Percentiles rank a stretch among this genome's conserved stretches.
Evolutionary conservation across 2,797 vertebrate species (phyloP).

Genomic region (Anas capensis): DNA sequence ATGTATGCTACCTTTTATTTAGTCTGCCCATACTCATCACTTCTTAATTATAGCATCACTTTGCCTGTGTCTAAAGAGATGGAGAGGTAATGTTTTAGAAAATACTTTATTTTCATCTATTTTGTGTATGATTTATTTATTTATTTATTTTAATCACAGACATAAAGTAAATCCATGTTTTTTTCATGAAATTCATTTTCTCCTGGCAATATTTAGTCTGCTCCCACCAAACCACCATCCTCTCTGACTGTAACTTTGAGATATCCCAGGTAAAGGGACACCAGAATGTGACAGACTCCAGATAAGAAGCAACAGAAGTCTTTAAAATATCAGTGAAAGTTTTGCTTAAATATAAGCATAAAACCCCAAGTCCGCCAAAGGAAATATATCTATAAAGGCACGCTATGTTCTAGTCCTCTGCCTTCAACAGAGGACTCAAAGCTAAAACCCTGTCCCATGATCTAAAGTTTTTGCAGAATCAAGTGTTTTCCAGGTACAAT

Average conservation of each 20-base stretch:
- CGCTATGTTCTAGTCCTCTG: not conserved
- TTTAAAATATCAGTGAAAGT: not conserved
- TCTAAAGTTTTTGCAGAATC: too few relatives aligned
- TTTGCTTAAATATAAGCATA: not conserved
- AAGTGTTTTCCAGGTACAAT: not conserved
- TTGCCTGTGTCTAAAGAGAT: not conserved
- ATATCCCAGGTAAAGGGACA: not conserved
- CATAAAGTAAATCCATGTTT: too few relatives aligned
- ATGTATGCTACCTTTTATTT: not conserved
- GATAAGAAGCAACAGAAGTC: not conserved
- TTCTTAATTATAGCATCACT: not conserved
- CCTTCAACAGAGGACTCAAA: not conserved
- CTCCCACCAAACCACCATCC: not conserved
- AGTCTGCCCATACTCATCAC: not conserved
- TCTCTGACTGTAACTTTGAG: not conserved
- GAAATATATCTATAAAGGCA: not conserved
- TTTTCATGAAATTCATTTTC: not conserved
- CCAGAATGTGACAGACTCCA: not conserved
- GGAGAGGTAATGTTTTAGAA: not conserved
- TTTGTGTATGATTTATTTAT: not conserved
- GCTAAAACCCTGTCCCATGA: not conserved
- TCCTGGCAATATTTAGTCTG: not conserved
- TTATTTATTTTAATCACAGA: not conserved
- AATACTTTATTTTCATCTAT: not conserved
- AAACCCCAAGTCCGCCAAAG: not conserved